Conservation (phyloP, 2,888 invertebrate genomes). For the Caenorhabditis macrosperma region DNA sequence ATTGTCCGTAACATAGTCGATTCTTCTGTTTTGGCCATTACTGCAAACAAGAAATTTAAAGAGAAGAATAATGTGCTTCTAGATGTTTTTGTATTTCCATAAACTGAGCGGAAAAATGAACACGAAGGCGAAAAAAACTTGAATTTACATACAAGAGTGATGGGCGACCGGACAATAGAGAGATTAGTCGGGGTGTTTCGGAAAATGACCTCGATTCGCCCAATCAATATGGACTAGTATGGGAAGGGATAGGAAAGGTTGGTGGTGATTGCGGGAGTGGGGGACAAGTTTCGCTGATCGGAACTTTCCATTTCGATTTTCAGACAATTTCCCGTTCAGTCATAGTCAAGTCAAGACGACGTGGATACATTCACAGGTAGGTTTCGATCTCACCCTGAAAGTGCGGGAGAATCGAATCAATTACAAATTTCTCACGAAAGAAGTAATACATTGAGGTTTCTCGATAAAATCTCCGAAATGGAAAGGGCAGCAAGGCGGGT, state of each 20-base stretch:
- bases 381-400: neutral
- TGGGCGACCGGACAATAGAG: constrained; percentile 21
- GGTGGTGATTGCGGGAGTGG: constrained; percentile 4
- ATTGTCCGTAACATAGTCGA: neutral
- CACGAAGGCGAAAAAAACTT: neutral
- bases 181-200: constrained; percentile 34
- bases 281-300: constrained; percentile 10
- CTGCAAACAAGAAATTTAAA: constrained; percentile 13
- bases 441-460: neutral
- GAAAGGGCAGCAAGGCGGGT: neutral
- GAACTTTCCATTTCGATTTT: neutral
- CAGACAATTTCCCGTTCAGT: neutral
- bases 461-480: neutral
- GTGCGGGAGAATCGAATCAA: too few species aligned
- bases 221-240: constrained; percentile 32
- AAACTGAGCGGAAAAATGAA: neutral
- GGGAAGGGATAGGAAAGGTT: constrained; percentile 3
- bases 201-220: constrained; percentile 36
- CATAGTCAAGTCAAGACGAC: neutral
- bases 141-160: neutral
- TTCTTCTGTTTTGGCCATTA: constrained; percentile 26
- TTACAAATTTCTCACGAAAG: too few species aligned
- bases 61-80: constrained; percentile 1
- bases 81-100: neutral
- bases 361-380: too few species aligned